Base-by-base conservation (phyloP, 1,140 invertebrate species). In the Drosophila melanica region DNA sequence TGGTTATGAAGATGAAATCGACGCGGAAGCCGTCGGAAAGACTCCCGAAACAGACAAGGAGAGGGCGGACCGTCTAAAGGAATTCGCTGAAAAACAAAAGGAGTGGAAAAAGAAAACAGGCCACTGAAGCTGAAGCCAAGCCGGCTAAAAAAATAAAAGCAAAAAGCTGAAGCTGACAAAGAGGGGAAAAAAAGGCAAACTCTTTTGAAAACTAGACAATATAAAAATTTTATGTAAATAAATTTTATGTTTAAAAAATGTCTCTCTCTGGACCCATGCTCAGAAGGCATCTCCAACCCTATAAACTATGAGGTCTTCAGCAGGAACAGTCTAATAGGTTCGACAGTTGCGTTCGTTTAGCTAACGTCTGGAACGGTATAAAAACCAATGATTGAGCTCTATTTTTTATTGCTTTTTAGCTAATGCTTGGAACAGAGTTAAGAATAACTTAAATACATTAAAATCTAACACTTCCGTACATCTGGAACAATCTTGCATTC, bases 1-100 rank as follows among this genome's bases (percentile, higher is more conserved):
- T 48, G 97, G 97, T 44, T 97, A 97, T 93, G 97, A 97, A 94
- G 82, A 92, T 41, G 81, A 87, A 45, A 48, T 65, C 4, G 80
- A 84, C 35, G 35, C 39, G 1, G 64, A 53, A 0, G 60, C 58
- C 4, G 4, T 44, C 2, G 80, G 75, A 1, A 18, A 75, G 8
- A 33, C 41, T 0, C n/a, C 47, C 3, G 80, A 84, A 51, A 63
- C 72, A 8, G 72, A 66, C 2, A 1, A 63, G 27, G 76, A 79
- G 4, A 63, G 59, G 0, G 60, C 47, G 0, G 3, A 45, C 0
- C 72, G 80, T 4, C 12, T 72, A 0, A 64, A 70, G 1, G 65
- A 77, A 10, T 86, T 85, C 16, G 2, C 30, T 4, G 35, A 11
- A 0, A 1, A 70, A 2, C 41, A 47, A 1, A 85, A 77, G 50